Base-by-base conservation (phyloP, 1,140 invertebrate species). In the Drosophila aff. region DNA sequence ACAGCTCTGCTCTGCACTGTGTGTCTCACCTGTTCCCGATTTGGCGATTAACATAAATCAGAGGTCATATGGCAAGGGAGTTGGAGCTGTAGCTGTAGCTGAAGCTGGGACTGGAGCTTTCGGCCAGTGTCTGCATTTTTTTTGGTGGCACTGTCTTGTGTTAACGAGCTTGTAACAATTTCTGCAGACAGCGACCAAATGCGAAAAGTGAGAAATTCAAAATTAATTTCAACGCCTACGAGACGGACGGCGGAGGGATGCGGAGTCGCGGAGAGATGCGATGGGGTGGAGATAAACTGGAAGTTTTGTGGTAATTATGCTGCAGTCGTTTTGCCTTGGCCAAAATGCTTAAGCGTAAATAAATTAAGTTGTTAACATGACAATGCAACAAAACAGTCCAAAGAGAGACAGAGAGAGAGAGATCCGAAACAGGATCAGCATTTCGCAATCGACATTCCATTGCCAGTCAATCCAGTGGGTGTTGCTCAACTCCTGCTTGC, bases 151-250 rank as follows among this genome's bases (percentile, higher is more conserved):
- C 67, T 79, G 86, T 76, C 59, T 68, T 90, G 85, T 90, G 85
- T 90, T 90, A 90, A 90, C 85, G 85, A 90, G 85, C 85, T 90
- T 90, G 85, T 90, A 90, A 90, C 85, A 90, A 90, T 90, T 90
- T 90, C 76, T 77, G 82, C 80, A 84, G 81, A 81, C 77, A 64
- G 68, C 50, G 49, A 53, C 49, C 76, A 44, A 83, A 83, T 50
- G 64, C 77, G 69, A 72, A 89, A 90, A 90, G 85, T 91, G 85
- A 80, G 85, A 90, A 85, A 91, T 82, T 79, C 81, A 76, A 85
- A 90, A 90, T 90, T 79, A 84, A 90, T 85, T 90, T 85, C 85
- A 90, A 90, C 85, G 85, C 85, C 85, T 90, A 90, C 85, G 72
- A 90, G 84, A 55, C 15, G 52, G 18, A 0, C 8, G 15, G 2